Evolutionary conservation across 37 sponge, comb jelly and placozoan genomes (phyloP), one percentile per base, ranked within the genome.

Genomic region (Cladorhizidae sp.): DNA sequence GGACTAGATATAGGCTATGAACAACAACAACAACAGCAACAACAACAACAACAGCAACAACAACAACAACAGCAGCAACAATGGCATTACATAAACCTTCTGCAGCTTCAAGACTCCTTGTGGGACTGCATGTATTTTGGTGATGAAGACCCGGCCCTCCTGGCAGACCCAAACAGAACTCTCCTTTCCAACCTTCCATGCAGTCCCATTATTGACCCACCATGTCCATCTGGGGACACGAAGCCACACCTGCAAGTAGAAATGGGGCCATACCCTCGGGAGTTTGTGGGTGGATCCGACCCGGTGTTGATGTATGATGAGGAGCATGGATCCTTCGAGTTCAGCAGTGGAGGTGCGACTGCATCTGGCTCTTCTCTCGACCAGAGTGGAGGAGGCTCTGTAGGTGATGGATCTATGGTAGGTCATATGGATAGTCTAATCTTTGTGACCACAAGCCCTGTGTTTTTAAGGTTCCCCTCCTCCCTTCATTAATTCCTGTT

Each of bases 301-400:
- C 21, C 22, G 9, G 82, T 82, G 71, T 33, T 82, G 49, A 73
- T 82, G 52, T 72, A 57, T 39, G 62, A 82, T 32, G 82, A 73
- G 36, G 26, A 45, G 23, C 20, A 72, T 7, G 64, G 41, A 20
- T 73, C 49, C 1, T 82, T 82, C 62, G 40, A 40, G 26, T 74
- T 31, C 56, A 74, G 56, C 42, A n/a, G 42, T 74, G 74, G 74
- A 74, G 56, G 74, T 55, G 74, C 43, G 8, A 56, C 5, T 22
- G 12, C 2, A 3, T 65, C 67, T 1, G 8, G 18, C 36, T 65
- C 67, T 36, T 65, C n/a, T n/a, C n/a, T 31, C 35, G 49, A 45
- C 9, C 49, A 45, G 5, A 9, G 9, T 9, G 32, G 67, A 65
- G 35, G 31, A 18, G 35, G 25, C 11, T 26, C 7, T 61, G 62